A percentile compares a stretch with the other conserved stretches of the same genome.
These are phyloP conservation scores for Coturnix japonica DNA, from an alignment of 2,113 vertebrate species.

Conservation along the genomic window DNA sequence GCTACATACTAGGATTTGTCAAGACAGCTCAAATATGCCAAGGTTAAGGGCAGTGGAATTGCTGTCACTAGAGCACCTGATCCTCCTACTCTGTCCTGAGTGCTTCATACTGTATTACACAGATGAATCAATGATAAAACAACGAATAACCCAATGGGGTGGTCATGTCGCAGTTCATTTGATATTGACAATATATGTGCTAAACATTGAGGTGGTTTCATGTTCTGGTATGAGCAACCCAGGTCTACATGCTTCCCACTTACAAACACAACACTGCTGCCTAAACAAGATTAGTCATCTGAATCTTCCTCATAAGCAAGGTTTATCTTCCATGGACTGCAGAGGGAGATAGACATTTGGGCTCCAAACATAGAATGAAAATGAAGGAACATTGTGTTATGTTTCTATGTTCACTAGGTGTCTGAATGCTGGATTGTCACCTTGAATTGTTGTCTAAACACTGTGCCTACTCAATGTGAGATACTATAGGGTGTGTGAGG, in stretches of 20 bases:
- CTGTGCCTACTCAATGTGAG: not conserved
- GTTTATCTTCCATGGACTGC: not conserved
- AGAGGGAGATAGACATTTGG: not conserved
- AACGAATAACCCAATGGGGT: not conserved
- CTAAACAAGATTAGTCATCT: not conserved
- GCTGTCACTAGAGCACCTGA: not conserved
- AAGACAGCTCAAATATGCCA: not conserved
- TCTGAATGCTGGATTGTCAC: not conserved
- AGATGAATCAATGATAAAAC: not conserved
- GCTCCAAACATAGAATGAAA: not conserved
- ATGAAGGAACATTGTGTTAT: not conserved
- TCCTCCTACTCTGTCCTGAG: not conserved
- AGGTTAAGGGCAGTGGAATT: not conserved
- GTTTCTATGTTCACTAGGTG: not conserved
- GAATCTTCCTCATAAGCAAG: not conserved
- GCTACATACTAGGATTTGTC: not conserved
- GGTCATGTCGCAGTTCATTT: not conserved
- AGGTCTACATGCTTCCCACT: not conserved
- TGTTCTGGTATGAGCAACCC: fast-evolving
- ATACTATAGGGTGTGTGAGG: not conserved
- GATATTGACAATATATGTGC: not conserved
- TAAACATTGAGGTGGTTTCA: not conserved
- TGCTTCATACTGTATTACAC: not conserved
- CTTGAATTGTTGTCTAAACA: not conserved
- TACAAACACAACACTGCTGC: not conserved